Conservation (phyloP, 2,113 vertebrate species). For the Nothoprocta pentlandii region DNA sequence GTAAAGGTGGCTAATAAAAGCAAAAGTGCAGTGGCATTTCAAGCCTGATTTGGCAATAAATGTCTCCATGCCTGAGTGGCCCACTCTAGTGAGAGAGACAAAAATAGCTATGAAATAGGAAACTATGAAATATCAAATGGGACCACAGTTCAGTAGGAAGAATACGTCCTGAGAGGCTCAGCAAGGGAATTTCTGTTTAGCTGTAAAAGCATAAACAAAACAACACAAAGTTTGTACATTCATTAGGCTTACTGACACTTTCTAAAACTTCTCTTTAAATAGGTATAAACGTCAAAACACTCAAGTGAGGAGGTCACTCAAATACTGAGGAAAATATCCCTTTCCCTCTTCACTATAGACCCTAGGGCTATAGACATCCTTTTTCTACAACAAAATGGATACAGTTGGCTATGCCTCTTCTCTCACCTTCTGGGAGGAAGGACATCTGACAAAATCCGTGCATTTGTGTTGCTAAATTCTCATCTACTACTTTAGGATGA, state of each 20-base stretch:
- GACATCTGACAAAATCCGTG: background rate
- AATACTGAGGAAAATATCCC: background rate
- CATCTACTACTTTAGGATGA: background rate
- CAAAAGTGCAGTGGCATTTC: slow-evolving; percentile 72
- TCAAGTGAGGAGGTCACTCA: background rate
- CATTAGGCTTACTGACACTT: background rate
- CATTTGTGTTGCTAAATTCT: background rate
- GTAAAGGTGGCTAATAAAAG: slow-evolving; percentile 55
- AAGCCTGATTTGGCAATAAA: slow-evolving; percentile 70
- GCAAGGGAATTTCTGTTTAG: background rate
- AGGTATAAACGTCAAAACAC: background rate
- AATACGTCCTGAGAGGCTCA: slow-evolving; percentile 2
- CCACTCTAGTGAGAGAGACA: slow-evolving; percentile 17
- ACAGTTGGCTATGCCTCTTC: background rate
- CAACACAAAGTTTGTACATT: background rate
- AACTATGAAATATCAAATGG: background rate
- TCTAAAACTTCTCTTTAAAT: background rate
- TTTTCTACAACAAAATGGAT: background rate
- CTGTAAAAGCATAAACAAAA: background rate
- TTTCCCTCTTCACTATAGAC: background rate
- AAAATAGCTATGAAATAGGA: slow-evolving; percentile 40
- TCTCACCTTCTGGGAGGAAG: background rate
- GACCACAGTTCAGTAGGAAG: background rate
- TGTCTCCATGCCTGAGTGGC: slow-evolving; percentile 30
- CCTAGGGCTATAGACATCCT: background rate